These are phyloP conservation scores for Cassiopea andromeda DNA, from an alignment of 30 jellyfish, hydroid and myxozoan genomes.

Conservation along the genomic window DNA sequence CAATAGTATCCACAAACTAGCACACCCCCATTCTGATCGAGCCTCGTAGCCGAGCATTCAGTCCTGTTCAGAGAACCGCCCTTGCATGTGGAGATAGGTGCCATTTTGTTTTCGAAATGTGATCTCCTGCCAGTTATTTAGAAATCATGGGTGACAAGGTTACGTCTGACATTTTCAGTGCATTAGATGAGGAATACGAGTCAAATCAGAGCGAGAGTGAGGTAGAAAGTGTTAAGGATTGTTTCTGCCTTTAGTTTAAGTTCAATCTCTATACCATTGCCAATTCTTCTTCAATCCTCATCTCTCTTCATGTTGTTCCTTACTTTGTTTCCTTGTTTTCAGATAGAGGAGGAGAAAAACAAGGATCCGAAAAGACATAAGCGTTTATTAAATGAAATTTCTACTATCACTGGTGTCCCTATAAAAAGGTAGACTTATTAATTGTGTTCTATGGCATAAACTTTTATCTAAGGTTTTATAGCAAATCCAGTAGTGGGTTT, in stretches of 20 bases:
- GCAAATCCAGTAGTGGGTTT: no score
- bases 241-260: background rate
- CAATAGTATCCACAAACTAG: no score
- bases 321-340: background rate
- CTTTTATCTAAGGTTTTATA: no score
- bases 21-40: background rate
- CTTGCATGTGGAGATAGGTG: background rate
- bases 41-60: conserved; percentile 22
- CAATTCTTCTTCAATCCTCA: background rate
- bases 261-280: background rate
- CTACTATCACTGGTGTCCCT: conserved; percentile 46
- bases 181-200: conserved; percentile 39
- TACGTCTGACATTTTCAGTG: conserved; percentile 2
- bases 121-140: background rate
- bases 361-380: conserved; percentile 55
- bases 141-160: conserved; percentile 13
- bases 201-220: conserved; percentile 20
- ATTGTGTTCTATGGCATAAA: no score
- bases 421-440: conserved; percentile 9
- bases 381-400: conserved; percentile 68
- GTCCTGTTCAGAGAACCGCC: conserved; percentile 15
- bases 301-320: background rate
- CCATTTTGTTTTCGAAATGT: conserved; percentile 18
- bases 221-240: background rate
- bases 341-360: conserved; percentile 25